Evolutionary conservation across 2,797 vertebrate species (phyloP).

Genomic region (Pipistrellus kuhlii): DNA sequence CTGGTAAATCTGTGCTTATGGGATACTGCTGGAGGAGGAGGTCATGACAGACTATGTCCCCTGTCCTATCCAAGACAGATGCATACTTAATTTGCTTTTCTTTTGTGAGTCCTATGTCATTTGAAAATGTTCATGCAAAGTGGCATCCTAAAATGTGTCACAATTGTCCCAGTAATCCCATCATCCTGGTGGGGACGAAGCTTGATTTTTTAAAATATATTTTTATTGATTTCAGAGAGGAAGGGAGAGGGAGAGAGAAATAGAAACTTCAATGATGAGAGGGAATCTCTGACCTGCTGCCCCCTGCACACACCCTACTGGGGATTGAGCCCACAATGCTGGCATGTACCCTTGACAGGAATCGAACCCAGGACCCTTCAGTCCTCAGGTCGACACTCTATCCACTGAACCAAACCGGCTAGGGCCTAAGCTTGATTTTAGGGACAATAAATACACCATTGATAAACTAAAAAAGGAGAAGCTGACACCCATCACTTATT

Average conservation of each 20-base stretch:
- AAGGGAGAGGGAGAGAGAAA: too few relatives aligned
- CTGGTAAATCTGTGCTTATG: background rate
- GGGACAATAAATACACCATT: constrained; percentile 98
- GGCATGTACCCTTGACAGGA: too few relatives aligned
- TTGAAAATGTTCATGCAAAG: background rate
- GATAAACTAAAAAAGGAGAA: constrained; percentile 99
- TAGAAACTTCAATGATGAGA: too few relatives aligned
- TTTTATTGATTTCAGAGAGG: too few relatives aligned
- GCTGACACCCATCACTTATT: constrained; percentile 97
- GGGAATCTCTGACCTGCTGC: too few relatives aligned
- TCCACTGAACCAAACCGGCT: too few relatives aligned
- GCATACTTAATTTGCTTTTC: background rate
- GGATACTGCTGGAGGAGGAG: background rate
- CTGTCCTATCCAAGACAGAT: background rate
- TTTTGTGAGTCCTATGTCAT: background rate
- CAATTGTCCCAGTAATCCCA: constrained; percentile 98
- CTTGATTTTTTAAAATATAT: constrained; percentile 87
- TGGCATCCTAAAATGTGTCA: constrained; percentile 99
- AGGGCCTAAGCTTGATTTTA: constrained; percentile 96
- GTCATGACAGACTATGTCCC: background rate
- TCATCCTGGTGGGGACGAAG: constrained; percentile 98
- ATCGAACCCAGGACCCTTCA: too few relatives aligned
- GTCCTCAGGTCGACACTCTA: too few relatives aligned
- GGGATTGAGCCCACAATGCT: too few relatives aligned
- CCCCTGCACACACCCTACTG: too few relatives aligned